Percentiles rank a stretch among this genome's conserved stretches.
These are phyloP conservation scores for Geopemphigus sp. DNA, from an alignment of 1,140 invertebrate genomes.

Conservation along the genomic window DNA sequence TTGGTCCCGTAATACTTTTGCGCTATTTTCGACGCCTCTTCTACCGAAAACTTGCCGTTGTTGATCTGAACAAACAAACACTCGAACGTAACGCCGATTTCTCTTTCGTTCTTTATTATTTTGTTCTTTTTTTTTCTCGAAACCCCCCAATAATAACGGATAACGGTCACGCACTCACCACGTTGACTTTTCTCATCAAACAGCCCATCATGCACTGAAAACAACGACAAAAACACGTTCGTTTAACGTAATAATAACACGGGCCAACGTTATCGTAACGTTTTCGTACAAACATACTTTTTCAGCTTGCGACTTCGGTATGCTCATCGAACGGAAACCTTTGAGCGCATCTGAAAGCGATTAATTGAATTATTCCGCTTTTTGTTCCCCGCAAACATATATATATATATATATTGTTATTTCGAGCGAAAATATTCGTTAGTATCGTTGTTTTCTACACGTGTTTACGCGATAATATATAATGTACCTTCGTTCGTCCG, in stretches of 20 bases:
- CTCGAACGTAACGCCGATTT: too few relatives aligned
- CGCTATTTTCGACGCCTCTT: conserved; percentile 48
- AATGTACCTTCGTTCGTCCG: too few relatives aligned
- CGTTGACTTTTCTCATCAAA: conserved; percentile 51
- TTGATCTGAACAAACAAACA: conserved; percentile 33
- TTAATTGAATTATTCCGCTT: neutral
- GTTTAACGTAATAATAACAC: neutral
- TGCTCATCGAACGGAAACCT: conserved; percentile 41
- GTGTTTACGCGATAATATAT: too few relatives aligned
- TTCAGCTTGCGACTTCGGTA: conserved; percentile 38
- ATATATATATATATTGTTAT: too few relatives aligned
- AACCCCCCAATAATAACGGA: too few relatives aligned
- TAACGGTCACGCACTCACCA: conserved; percentile 31
- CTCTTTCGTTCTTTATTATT: neutral
- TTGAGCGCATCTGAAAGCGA: conserved; percentile 23
- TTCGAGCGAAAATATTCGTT: too few relatives aligned
- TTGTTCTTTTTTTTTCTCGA: too few relatives aligned
- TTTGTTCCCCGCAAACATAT: too few relatives aligned
- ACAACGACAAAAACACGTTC: neutral
- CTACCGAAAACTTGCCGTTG: conserved; percentile 50
- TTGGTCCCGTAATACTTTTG: conserved; percentile 48
- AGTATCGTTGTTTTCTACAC: too few relatives aligned
- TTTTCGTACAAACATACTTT: neutral
- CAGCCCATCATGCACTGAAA: conserved; percentile 52
- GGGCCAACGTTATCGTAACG: too few relatives aligned